phyloP scores from a whole-genome alignment of 2,797 vertebrate species.

The Tangara arthus region DNA sequence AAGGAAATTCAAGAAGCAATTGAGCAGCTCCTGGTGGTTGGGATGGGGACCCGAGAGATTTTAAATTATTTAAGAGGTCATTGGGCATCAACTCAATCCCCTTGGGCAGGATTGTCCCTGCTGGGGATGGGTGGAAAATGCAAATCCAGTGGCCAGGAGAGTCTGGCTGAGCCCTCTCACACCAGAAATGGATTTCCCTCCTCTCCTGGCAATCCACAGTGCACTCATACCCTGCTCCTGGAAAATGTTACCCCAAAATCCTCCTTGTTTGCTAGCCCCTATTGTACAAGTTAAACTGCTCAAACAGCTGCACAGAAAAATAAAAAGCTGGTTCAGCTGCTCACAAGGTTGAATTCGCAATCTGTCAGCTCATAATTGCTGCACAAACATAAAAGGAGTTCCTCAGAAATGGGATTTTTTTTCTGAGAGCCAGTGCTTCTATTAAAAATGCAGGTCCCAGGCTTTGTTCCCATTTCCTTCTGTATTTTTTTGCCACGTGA shows the following conservation, averaged over 20 bases:
- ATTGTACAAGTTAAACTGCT: fast-evolving
- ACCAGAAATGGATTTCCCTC: neutral
- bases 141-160: neutral
- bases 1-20: neutral
- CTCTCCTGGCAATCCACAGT: neutral
- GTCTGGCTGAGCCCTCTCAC: neutral
- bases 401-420: neutral
- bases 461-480: neutral
- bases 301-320: neutral
- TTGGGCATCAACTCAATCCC: neutral
- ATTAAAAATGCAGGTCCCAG: neutral
- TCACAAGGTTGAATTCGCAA: neutral
- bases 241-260: neutral
- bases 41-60: neutral
- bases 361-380: neutral
- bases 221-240: neutral
- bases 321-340: neutral
- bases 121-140: neutral
- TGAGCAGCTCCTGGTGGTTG: neutral
- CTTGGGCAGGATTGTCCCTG: neutral
- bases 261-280: fast-evolving
- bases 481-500: fast-evolving
- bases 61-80: neutral
- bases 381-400: neutral
- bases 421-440: neutral